Conservation (phyloP, 2,113 vertebrate species). For the Dasyurus viverrinus region DNA sequence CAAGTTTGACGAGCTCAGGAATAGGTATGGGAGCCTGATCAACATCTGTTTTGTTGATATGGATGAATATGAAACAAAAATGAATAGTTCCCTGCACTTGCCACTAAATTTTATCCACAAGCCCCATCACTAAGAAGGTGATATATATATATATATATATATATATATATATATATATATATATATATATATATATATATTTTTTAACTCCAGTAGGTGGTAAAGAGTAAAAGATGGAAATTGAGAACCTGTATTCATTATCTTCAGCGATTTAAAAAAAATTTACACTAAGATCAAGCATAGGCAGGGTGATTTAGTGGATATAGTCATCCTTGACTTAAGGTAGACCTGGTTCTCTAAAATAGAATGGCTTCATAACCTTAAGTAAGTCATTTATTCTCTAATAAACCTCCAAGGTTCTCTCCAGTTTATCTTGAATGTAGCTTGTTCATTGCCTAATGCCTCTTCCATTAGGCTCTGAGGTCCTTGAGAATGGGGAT, state of each 20-base stretch:
- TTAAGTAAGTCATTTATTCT: neutral
- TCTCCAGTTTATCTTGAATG: neutral
- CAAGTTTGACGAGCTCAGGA: neutral
- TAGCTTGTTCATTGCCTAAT: neutral
- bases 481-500: neutral
- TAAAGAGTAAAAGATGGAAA: neutral
- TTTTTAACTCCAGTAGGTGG: neutral
- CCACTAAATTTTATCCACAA: neutral
- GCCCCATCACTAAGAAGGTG: neutral
- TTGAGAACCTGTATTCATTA: neutral
- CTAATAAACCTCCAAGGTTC: neutral
- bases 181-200: no score
- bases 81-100: neutral
- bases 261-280: neutral
- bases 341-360: neutral
- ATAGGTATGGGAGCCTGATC: slow-evolving; percentile 38
- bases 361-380: neutral
- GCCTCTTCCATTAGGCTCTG: neutral
- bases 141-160: no score
- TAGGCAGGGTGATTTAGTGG: neutral
- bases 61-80: slow-evolving; percentile 16
- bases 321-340: neutral
- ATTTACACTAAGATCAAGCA: no score
- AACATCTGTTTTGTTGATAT: neutral
- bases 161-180: no score